A percentile compares a stretch with the other conserved stretches of the same genome.
Evolutionary conservation across 2,113 vertebrate species (phyloP).

Genomic region (Mus pahari): DNA sequence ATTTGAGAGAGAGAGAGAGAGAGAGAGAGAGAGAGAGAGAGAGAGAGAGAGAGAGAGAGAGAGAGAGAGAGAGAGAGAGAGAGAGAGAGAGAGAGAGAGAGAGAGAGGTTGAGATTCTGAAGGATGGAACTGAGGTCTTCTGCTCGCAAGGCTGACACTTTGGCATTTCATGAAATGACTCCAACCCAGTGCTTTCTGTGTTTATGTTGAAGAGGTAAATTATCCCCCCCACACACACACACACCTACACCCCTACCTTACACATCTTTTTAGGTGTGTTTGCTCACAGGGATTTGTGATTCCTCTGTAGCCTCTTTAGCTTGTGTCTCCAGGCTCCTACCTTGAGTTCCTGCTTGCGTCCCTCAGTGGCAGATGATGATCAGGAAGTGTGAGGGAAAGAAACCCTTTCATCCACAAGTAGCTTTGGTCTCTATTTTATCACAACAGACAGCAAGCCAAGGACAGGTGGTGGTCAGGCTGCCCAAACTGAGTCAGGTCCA

Average conservation of each 20-base stretch:
- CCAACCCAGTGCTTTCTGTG: not conserved
- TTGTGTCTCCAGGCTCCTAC: not conserved
- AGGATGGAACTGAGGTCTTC: not conserved
- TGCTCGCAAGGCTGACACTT: not conserved
- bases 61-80: no score
- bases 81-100: no score
- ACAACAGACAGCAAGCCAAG: not conserved
- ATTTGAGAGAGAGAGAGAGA: no score
- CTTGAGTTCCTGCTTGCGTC: not conserved
- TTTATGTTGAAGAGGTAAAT: not conserved
- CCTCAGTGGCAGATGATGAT: not conserved
- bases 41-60: no score
- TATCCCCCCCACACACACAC: not conserved
- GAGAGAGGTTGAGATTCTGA: no score
- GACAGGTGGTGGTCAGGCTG: not conserved
- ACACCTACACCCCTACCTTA: not conserved
- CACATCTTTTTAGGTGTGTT: not conserved
- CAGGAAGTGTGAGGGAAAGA: not conserved
- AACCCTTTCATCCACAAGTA: not conserved
- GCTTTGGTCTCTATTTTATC: not conserved
- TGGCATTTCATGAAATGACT: not conserved
- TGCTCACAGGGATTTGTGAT: not conserved
- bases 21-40: no score
- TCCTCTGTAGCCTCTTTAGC: not conserved
- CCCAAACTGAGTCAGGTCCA: rapidly evolving